Evolutionary conservation across 2,888 invertebrate genomes (phyloP).

Genomic region (Theodoxus fluviatilis): DNA sequence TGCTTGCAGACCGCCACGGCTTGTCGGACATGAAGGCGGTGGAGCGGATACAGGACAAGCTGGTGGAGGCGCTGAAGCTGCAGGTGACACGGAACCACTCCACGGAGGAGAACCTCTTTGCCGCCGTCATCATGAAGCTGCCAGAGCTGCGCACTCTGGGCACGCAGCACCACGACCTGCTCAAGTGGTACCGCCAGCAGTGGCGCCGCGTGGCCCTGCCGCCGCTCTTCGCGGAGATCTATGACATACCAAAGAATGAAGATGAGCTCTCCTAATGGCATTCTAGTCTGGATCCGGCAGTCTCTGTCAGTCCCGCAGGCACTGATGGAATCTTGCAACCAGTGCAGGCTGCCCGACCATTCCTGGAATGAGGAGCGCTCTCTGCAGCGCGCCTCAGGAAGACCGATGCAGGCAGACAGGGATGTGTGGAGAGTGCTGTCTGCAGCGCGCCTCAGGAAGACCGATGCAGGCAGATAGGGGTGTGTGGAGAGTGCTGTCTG

Average conservation of each 20-base stretch:
- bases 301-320: too few species aligned
- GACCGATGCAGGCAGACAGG: too few species aligned
- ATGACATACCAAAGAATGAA: slow-evolving; percentile 76
- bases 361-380: too few species aligned
- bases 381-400: too few species aligned
- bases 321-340: too few species aligned
- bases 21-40: slow-evolving; percentile 82
- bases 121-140: slow-evolving; percentile 72
- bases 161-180: slow-evolving; percentile 76
- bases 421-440: too few species aligned
- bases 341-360: too few species aligned
- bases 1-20: slow-evolving; percentile 78
- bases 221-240: slow-evolving; percentile 93
- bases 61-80: slow-evolving; percentile 86
- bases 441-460: too few species aligned
- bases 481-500: too few species aligned
- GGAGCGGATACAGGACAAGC: slow-evolving; percentile 79
- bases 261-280: too few species aligned
- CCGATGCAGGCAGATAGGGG: too few species aligned
- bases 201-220: slow-evolving; percentile 82
- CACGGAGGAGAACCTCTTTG: slow-evolving; percentile 71
- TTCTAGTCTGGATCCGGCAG: too few species aligned
- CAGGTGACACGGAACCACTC: slow-evolving; percentile 74
- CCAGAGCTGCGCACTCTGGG: slow-evolving; percentile 84
- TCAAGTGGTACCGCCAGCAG: slow-evolving; percentile 85